These are phyloP conservation scores for Tenebrio molitor DNA, from an alignment of 1,140 invertebrate species.

Conservation along the genomic window DNA sequence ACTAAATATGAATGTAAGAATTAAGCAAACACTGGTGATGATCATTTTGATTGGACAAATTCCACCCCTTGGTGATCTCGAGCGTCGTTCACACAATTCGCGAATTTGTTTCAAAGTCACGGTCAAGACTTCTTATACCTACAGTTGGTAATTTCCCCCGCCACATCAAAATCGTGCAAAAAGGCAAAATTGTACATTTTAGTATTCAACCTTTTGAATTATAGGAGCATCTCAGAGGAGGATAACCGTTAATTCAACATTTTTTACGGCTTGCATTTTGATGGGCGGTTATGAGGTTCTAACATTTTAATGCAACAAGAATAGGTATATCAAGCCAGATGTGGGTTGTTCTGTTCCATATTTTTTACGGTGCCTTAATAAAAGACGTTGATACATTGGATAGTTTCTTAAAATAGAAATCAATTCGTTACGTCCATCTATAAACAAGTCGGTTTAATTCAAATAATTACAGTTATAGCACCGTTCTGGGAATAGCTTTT, in stretches of 20 bases:
- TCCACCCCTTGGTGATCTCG: not conserved
- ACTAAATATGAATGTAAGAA: not conserved
- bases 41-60: not conserved
- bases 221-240: conserved; percentile 5
- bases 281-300: too few species aligned
- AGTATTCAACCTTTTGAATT: not conserved
- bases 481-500: too few species aligned
- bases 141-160: conserved; percentile 24
- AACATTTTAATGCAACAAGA: too few species aligned
- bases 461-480: too few species aligned
- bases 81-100: conserved; percentile 5
- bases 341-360: too few species aligned
- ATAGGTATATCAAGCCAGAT: too few species aligned
- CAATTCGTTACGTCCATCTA: too few species aligned
- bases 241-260: conserved; percentile 15
- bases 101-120: conserved; percentile 38
- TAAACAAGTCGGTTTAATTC: too few species aligned
- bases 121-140: conserved; percentile 37
- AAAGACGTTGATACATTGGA: too few species aligned
- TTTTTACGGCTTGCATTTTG: not conserved
- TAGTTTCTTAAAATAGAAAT: too few species aligned
- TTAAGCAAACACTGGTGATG: not conserved
- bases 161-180: conserved; percentile 23
- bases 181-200: conserved; percentile 34
- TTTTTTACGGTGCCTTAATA: too few species aligned